Base-by-base conservation (phyloP, 2,888 invertebrate species). In the Endomychus coccineus region DNA sequence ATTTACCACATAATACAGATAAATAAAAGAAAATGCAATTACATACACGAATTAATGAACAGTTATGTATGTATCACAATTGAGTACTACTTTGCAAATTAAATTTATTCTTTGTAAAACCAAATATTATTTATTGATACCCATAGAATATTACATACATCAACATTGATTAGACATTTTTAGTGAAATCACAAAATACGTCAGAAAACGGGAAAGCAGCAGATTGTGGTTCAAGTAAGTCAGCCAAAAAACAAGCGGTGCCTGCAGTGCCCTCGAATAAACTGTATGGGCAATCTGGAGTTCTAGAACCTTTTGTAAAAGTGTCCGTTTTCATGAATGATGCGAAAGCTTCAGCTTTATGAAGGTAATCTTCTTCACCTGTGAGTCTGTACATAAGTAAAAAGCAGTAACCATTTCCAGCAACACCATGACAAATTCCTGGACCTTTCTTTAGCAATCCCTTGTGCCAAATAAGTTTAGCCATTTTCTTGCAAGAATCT, bases 251-350 rank as follows among this genome's bases (percentile, higher is more conserved):
- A 56, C 89, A 91, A 5, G 83, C 80, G 1, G 89, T 84, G 2
- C 92, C 92, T 6, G 90, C 86, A 36, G 78, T 73, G 1, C 92
- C 92, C 67, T 92, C 92, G 63, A 79, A 89, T 49, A 94, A 70
- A 56, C 86, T 88, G 55, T 78, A 83, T 0, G 89, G 89, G 49
- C 74, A 72, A 62, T 91, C 91, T 1, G 91, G 91, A 9, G 75
- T 74, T 24, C 83, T 72, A 0, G 87, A 79, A 43, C 76, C 72
- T 39, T 67, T 66, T 43, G 74, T 64, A 59, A 86, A 87, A 48
- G 77, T 75, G 0, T 77, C 70, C 7, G 70, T 70, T 11, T 71
- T 73, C 62, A 91, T 67, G 57, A 90, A 86, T 40, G 80, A 73
- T 33, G 83, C 84, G 69, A 87, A 92, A 49, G 74, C 72, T 34